Evolutionary conservation across 2,113 vertebrate species (phyloP), one percentile per base, ranked within the genome.

Genomic region (Anarhynchus alexandrinus): DNA sequence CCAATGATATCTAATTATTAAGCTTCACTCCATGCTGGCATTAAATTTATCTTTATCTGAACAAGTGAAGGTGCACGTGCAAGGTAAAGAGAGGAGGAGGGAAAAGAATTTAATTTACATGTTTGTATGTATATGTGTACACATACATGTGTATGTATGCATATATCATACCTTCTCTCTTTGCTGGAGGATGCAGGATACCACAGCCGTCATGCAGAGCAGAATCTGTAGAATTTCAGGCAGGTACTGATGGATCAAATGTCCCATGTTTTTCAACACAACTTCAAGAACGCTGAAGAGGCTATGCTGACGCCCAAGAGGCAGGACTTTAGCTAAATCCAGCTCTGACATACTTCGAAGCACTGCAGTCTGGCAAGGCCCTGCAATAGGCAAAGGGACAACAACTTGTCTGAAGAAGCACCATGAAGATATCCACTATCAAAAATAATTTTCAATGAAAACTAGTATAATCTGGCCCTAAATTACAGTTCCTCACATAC

Each of bases 171-270:
- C 99, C 99, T 99, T 98, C 12, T 99, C 98, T 91, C 99, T 98
- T 43, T 97, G 97, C 49, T 99, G 98, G 38, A 99, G 98, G 66
- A 98, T 82, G 22, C 96, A 95, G 47, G 99, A 98, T 15, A 99
- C 96, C 0, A 99, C 97, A 36, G 98, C 99, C 0, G 98, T 99
- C 98, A 99, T 97, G 74, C 99, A 99, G 77, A 99, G 98, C 76
- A 99, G 83, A 49, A 99, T 99, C 98, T 99, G 99, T 42, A 99
- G 97, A 90, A 99, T 98, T 95, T 99, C 98, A 45, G 99, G 98
- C 93, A 99, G 97, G 95, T 99, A 98, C 4, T 85, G 73, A 69
- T 97, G 96, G 96, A 99, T 98, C 67, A 99, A 98, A 83, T 99
- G 99, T 58, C 99, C 99, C 92, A 99, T 98, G 76, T 99, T 99